Conservation (phyloP, 2,888 invertebrate species). For the Teinopalpus imperialis region DNA sequence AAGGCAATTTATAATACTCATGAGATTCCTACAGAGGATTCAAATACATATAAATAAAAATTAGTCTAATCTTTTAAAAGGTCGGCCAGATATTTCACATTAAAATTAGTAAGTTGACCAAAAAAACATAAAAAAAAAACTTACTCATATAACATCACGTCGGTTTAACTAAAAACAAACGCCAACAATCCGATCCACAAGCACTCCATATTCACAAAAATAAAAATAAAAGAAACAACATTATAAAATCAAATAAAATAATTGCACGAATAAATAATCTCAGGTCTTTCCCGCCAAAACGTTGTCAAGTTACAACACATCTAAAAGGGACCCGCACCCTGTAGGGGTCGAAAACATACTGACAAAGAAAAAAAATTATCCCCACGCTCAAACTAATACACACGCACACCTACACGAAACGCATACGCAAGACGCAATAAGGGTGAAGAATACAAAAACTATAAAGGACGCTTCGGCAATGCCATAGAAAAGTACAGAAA, state of each 20-base stretch:
- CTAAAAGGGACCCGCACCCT: conserved; percentile 49
- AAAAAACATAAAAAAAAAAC: conserved; percentile 41
- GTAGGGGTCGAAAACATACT: conserved; percentile 53
- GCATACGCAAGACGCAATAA: conserved; percentile 61
- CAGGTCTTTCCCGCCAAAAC: conserved; percentile 75
- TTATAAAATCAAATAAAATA: conserved; percentile 37
- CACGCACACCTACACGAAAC: conserved; percentile 59
- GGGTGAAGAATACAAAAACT: conserved; percentile 70
- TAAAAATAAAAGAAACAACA: conserved; percentile 27
- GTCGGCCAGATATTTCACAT: too few species aligned
- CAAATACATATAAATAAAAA: too few species aligned
- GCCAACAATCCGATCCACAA: conserved; percentile 33
- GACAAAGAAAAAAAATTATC: conserved; percentile 43
- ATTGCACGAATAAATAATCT: conserved; percentile 37
- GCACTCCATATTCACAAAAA: conserved; percentile 54
- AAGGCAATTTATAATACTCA: too few species aligned
- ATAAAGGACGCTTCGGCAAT: conserved; percentile 49
- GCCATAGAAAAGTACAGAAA: conserved; percentile 50
- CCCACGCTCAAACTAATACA: conserved; percentile 38
- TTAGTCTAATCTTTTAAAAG: too few species aligned
- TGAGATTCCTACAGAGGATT: too few species aligned
- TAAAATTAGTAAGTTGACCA: too few species aligned
- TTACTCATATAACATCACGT: conserved; percentile 73
- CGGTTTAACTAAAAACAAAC: conserved; percentile 50
- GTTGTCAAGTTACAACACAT: conserved; percentile 49